A percentile compares a stretch with the other conserved stretches of the same genome.
Conservation (phyloP, 2,888 invertebrate species). For the Eupithecia abbreviata region DNA sequence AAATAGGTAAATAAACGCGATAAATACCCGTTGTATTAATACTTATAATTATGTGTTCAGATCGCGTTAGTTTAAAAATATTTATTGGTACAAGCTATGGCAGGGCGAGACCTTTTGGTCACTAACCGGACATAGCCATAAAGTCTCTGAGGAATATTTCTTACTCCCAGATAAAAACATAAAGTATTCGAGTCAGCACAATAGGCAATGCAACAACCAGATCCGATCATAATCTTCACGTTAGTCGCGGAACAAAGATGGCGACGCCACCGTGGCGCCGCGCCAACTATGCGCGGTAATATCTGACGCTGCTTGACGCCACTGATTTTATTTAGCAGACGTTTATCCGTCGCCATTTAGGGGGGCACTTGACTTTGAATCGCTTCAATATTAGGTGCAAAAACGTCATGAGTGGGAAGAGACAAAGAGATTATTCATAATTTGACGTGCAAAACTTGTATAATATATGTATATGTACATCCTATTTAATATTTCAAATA, state of each 20-base stretch:
- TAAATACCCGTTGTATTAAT: too few species aligned
- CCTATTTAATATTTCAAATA: not conserved
- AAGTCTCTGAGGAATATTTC: not conserved
- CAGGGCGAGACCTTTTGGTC: not conserved
- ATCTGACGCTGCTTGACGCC: conserved; percentile 72
- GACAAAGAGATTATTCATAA: conserved; percentile 40
- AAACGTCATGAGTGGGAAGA: conserved; percentile 43
- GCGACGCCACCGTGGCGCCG: conserved; percentile 64
- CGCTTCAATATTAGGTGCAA: conserved; percentile 49
- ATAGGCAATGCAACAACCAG: conserved; percentile 16
- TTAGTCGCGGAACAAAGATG: conserved; percentile 52
- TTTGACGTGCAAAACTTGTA: not conserved
- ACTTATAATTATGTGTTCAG: too few species aligned
- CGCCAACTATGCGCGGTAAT: conserved; percentile 78
- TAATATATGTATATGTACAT: not conserved
- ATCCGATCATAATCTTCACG: conserved; percentile 40
- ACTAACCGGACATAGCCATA: not conserved
- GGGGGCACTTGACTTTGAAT: conserved; percentile 71
- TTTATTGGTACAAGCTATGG: too few species aligned
- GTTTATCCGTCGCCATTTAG: conserved; percentile 66
- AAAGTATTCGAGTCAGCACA: not conserved
- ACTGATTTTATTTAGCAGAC: conserved; percentile 56
- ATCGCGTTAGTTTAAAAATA: too few species aligned
- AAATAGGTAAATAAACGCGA: too few species aligned
- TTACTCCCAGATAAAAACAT: not conserved